Base-by-base conservation (phyloP, 2,113 vertebrate genomes). In the Oryzias javanicus region DNA sequence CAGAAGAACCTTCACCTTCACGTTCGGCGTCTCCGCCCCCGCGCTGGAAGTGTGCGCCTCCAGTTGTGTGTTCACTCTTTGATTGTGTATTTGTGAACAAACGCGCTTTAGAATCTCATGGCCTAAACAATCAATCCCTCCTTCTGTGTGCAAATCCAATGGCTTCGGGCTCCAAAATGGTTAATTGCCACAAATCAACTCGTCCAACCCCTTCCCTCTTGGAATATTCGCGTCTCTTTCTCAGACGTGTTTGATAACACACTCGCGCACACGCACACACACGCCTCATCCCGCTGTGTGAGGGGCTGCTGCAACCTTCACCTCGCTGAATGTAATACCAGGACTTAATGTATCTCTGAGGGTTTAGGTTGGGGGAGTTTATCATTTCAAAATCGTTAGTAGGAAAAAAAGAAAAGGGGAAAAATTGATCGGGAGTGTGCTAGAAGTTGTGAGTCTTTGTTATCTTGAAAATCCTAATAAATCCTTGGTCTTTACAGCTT, bases 401-500 rank as follows among this genome's bases (percentile, higher is more conserved):
- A 35, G 85, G 83, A 83, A 79, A 78, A 82, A 87, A 86, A 83
- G 80, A 78, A 79, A 86, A 82, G 77, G 86, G 84, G 85, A 91
- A 89, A 91, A 91, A 97, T 96, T 94, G 96, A 99, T 98, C 92
- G 91, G 93, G 94, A 94, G 94, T 94, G 94, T 94, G 93, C 93
- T 91, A 95, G 94, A 95, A 94, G 94, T 94, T 96, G 94, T 94
- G 96, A 92, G 90, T 92, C 95, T 96, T 96, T 94, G 94, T 95
- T 93, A 94, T 95, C 95, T 96, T 71, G 91, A 94, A 98, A 97
- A 98, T 98, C 97, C 96, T 91, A 90, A 89, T 95, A 96, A 98
- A 98, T 97, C 96, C 96, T 93, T 91, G 91, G 95, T 96, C 95
- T 99, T 98, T 97, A 93, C 95, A 94, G 95, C 95, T 98, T 96